Conservation (phyloP, 2,113 vertebrate genomes). For the Seriola quinqueradiata region DNA sequence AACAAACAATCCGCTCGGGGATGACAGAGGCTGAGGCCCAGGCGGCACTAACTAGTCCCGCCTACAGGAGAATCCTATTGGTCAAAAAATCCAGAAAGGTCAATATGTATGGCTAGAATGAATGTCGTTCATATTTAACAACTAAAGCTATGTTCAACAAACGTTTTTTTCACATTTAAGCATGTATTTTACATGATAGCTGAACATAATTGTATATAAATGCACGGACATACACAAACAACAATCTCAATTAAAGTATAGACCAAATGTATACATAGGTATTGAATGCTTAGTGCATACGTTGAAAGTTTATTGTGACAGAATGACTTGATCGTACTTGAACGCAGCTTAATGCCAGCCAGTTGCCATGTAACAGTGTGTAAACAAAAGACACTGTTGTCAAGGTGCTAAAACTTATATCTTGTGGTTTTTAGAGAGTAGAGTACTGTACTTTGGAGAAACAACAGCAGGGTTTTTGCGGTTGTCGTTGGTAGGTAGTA, state of each 20-base stretch:
- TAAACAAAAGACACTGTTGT: slow-evolving; percentile 35
- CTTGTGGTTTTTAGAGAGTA: not conserved
- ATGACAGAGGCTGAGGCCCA: slow-evolving; percentile 67
- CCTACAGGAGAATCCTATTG: slow-evolving; percentile 61
- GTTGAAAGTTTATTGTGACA: not conserved
- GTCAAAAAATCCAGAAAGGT: not conserved
- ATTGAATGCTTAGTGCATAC: no score
- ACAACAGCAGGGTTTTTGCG: not conserved
- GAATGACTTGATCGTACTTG: not conserved
- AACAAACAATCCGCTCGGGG: slow-evolving; percentile 85
- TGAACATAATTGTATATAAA: not conserved
- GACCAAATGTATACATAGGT: not conserved
- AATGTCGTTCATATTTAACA: slow-evolving; percentile 42
- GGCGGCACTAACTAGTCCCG: slow-evolving; percentile 47
- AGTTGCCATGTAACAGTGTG: slow-evolving; percentile 77
- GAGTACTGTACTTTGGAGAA: not conserved
- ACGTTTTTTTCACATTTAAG: not conserved
- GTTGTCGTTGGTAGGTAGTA: not conserved
- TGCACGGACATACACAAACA: not conserved
- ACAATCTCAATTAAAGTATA: not conserved
- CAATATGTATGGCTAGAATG: not conserved
- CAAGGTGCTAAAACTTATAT: not conserved
- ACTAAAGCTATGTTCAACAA: slow-evolving; percentile 38
- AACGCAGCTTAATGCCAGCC: slow-evolving; percentile 48
- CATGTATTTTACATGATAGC: not conserved